phyloP scores from a whole-genome alignment of 2,797 vertebrate genomes.

The Hoplostethus mediterraneus region DNA sequence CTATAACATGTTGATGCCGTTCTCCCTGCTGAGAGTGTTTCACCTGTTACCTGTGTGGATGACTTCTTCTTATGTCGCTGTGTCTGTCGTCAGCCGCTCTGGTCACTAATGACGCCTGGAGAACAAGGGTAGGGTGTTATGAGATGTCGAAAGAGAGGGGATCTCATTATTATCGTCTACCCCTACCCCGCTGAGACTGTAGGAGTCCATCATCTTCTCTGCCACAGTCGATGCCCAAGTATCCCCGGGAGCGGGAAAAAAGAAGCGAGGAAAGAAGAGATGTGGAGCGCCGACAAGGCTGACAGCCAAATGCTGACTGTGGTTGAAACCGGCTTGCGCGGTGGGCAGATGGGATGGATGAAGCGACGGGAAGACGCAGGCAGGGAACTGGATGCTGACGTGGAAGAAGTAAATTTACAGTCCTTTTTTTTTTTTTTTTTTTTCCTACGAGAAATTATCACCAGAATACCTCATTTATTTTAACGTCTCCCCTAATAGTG shows the following conservation, averaged over 20 bases:
- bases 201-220: constrained; percentile 51
- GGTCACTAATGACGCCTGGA: not conserved
- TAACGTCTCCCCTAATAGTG: too few relatives aligned
- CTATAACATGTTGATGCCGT: constrained; percentile 1
- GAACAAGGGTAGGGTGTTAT: not conserved
- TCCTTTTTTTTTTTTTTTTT: too few relatives aligned
- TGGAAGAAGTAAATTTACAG: not conserved
- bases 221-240: constrained; percentile 58
- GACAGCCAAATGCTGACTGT: constrained; percentile 54
- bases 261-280: constrained; percentile 5
- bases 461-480: too few relatives aligned
- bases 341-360: constrained; percentile 48
- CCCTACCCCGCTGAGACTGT: constrained; percentile 35
- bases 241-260: constrained; percentile 32
- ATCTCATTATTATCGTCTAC: constrained; percentile 49
- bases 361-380: constrained; percentile 39
- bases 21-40: constrained; percentile 18
- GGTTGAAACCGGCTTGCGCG: constrained; percentile 30
- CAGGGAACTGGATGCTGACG: constrained; percentile 32
- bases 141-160: constrained; percentile 5
- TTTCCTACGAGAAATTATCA: too few relatives aligned
- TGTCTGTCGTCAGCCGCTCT: not conserved
- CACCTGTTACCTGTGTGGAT: constrained; percentile 14
- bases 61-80: constrained; percentile 38
- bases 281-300: constrained; percentile 53